Base-by-base conservation (phyloP, 2,113 vertebrate genomes). In the Tiliqua scincoides region DNA sequence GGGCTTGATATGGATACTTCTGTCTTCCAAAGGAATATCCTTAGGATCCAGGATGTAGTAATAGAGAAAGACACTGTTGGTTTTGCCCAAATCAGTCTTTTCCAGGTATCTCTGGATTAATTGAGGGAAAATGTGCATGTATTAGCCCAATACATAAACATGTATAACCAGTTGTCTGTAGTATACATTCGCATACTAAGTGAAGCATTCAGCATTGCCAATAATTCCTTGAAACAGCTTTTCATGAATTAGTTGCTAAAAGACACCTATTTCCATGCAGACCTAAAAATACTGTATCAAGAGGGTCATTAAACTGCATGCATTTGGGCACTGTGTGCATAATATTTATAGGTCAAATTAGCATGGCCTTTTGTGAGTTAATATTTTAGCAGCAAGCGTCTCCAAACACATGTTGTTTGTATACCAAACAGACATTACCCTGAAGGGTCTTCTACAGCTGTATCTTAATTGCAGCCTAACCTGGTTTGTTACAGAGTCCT, bases 381-480 rank as follows among this genome's bases (percentile, higher is more conserved):
- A 85, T 40, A 85, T 82, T 76, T 85, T 85, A 85, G 82, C 65
- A 85, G 77, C 70, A 85, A 88, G 79, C 67, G 84, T 84, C 59
- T 84, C n/a, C 20, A 78, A 89, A 80, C 83, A 67, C n/a, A 65
- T 61, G 25, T 59, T 82, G 63, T 89, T 85, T 89, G 78, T 71
- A 68, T 54, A 61, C n/a, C 71, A 82, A 54, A 79, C 40, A 71
- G 48, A 81, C 40, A 72, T 82, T 52, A 75, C 72, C 63, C 79
- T 79, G 30, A 85, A 76, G 79, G 72, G 72, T 85, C 72, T 81
- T 85, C 61, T 72, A 52, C 72, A 82, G 54, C 54, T 89, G 54
- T 77, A 87, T 71, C 37, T 32, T 83, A 87, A 87, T 62, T 78
- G 73, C 40, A 78, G 65, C 37, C 72, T 83, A 77, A 82, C 61